These are phyloP conservation scores for Copsychus sechellarum DNA, from an alignment of 2,113 vertebrate species.

Conservation along the genomic window DNA sequence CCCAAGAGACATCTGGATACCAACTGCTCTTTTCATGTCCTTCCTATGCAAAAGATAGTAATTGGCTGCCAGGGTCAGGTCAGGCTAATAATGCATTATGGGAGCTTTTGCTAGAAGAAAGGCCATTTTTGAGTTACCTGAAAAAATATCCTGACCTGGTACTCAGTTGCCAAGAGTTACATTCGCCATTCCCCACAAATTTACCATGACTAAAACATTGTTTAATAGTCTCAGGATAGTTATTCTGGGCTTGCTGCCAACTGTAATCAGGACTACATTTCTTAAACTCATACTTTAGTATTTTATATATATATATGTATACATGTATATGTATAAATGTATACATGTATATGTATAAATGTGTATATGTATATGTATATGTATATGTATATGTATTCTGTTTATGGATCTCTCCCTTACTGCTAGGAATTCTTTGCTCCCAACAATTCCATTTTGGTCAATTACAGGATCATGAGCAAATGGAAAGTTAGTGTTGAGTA, in stretches of 20 bases:
- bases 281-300: neutral
- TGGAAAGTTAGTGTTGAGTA: neutral
- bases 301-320: neutral
- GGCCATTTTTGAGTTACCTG: neutral
- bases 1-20: neutral
- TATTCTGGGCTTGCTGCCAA: conserved; percentile 16
- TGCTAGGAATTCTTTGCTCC: neutral
- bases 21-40: neutral
- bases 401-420: neutral
- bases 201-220: neutral
- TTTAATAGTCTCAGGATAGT: neutral
- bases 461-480: neutral
- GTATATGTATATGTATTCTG: neutral
- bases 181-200: neutral
- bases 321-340: neutral
- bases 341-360: neutral
- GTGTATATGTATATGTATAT: no score
- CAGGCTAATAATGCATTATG: neutral
- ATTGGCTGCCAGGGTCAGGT: neutral
- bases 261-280: neutral
- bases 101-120: neutral
- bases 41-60: rapidly evolving
- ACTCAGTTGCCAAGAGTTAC: neutral
- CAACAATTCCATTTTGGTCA: neutral
- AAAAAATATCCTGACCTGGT: neutral